Conservation (phyloP, 2,113 vertebrate genomes). For the Mobula birostris region DNA sequence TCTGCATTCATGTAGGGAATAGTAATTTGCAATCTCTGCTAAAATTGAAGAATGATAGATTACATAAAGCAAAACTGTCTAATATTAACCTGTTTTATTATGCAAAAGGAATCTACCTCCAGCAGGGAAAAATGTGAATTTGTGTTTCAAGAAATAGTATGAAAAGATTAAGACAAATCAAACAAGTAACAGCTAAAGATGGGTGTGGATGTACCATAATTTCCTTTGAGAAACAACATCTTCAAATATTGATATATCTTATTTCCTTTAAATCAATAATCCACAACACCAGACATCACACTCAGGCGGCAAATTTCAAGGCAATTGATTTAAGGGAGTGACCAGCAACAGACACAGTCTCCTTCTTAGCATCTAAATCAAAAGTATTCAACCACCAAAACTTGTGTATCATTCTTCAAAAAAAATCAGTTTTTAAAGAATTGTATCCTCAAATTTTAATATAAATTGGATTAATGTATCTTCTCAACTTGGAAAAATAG, state of each 20-base stretch:
- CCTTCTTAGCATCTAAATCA: not conserved
- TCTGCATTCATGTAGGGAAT: not conserved
- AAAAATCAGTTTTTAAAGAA: not conserved
- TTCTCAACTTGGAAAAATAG: slow-evolving; percentile 1
- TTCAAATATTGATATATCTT: not conserved
- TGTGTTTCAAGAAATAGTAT: not conserved
- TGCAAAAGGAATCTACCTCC: not conserved
- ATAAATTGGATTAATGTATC: not conserved
- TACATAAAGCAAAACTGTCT: not conserved
- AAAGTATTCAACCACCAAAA: not conserved
- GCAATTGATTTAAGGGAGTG: not conserved
- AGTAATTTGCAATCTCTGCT: not conserved
- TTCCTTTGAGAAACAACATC: not conserved
- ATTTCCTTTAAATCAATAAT: not conserved
- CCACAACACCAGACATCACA: not conserved
- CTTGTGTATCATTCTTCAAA: not conserved
- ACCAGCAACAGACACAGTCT: not conserved
- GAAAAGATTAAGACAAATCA: not conserved
- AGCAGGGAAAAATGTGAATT: not conserved
- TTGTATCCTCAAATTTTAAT: not conserved
- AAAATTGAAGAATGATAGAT: not conserved
- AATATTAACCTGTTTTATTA: not conserved
- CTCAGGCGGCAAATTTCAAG: not conserved
- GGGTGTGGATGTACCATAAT: not conserved
- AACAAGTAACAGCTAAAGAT: not conserved